phyloP scores from a whole-genome alignment of 2,113 vertebrate species.

The Bufo gargarizans region DNA sequence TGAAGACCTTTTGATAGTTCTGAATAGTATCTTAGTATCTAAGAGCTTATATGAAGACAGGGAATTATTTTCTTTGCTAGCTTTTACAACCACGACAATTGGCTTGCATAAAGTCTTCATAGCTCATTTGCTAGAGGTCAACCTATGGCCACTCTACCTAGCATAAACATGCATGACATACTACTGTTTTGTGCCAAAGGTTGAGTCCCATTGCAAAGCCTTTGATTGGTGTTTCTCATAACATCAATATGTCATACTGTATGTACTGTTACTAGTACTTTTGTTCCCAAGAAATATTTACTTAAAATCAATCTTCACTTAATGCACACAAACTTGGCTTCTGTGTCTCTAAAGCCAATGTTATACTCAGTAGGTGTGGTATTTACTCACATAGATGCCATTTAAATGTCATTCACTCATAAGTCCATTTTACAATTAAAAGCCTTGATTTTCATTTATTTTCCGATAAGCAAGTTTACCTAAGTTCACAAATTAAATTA shows the following conservation, averaged over 20 bases:
- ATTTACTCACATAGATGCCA: neutral
- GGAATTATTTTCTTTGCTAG: neutral
- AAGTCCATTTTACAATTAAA: neutral
- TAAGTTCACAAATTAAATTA: neutral
- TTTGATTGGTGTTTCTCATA: slow-evolving; percentile 32
- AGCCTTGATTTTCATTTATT: neutral
- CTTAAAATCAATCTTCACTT: slow-evolving; percentile 44
- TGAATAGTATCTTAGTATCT: neutral
- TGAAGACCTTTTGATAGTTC: too few species aligned
- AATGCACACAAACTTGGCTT: slow-evolving; percentile 41
- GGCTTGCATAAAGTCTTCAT: slow-evolving; percentile 27
- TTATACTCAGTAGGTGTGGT: neutral
- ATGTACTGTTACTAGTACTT: slow-evolving; percentile 22
- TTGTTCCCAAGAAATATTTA: slow-evolving; percentile 36
- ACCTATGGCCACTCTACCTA: slow-evolving; percentile 18
- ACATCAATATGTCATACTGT: slow-evolving; percentile 44
- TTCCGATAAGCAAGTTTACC: neutral
- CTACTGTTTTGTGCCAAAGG: slow-evolving; percentile 42
- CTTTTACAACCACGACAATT: slow-evolving; percentile 19
- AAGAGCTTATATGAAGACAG: slow-evolving; percentile 29
- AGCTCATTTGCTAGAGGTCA: slow-evolving; percentile 45
- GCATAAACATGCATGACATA: slow-evolving; percentile 30
- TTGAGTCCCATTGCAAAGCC: slow-evolving; percentile 25
- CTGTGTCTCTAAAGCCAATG: slow-evolving; percentile 10
- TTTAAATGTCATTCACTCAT: neutral